Evolutionary conservation across 2,113 vertebrate genomes (phyloP), one percentile per base, ranked within the genome.

Genomic region (Onychostoma macrolepis): DNA sequence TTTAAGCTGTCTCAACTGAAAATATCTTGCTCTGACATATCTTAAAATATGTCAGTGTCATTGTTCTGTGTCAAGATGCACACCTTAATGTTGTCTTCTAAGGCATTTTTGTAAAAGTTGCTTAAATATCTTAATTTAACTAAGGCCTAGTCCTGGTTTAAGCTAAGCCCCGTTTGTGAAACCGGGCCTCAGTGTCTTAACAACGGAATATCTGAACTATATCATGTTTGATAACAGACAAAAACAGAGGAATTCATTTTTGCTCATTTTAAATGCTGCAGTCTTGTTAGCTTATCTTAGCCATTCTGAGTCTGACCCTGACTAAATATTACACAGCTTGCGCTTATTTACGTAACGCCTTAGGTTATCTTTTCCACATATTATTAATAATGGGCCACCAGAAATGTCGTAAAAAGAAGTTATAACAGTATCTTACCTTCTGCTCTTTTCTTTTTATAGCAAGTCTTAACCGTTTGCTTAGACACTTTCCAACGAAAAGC

Each of bases 401-500:
- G 17, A 71, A 36, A 71, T 36, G 7, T 9, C 65, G 8, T 36
- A 71, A 69, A 71, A 19, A 36, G 0, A 36, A 36, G 3, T 26
- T 63, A 24, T 61, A 63, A n/a, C 24, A 67, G 71, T 41, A 74
- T 43, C 71, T 74, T 74, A 74, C 71, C 71, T 43, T n/a, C 9
- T 19, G 8, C 4, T 2, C 3, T 24, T 9, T 41, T 38, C 19
- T 12, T 74, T 21, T 41, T n/a, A 24, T 5, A 24, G 21, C 11
- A 28, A 74, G 71, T 41, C 71, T 24, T 24, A 71, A 36, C 65
- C 28, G 0, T 71, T 33, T 1, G 4, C 30, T 4, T 65, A 4
- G 4, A 6, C 50, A 63, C 61, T 28, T 63, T 63, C 24, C 24
- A 11, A 63, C 1, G n/a, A 26, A 63, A 63, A 63, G 61, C n/a